Conservation (phyloP, 1,140 invertebrate genomes). For the Homalodisca vitripennis region DNA sequence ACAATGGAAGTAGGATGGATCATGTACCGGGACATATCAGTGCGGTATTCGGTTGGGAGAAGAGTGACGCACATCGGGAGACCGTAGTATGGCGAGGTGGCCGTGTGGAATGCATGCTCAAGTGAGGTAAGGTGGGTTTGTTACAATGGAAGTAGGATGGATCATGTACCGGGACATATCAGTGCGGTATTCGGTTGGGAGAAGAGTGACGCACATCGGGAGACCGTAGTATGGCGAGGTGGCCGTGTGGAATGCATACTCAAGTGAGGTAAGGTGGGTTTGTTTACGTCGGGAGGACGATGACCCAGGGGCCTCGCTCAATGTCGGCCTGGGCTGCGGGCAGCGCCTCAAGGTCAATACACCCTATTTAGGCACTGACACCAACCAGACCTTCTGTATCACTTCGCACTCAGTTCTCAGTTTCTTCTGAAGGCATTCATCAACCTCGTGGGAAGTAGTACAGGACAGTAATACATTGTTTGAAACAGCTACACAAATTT, state of each 20-base stretch:
- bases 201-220: background rate
- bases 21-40: too few relatives aligned
- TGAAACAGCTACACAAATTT: too few relatives aligned
- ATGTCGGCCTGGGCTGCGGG: background rate
- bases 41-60: too few relatives aligned
- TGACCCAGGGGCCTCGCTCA: background rate
- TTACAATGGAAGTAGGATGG: background rate
- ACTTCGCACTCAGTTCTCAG: too few relatives aligned
- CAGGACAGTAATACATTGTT: too few relatives aligned
- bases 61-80: background rate
- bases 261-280: slow-evolving; percentile 1
- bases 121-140: slow-evolving; percentile 7
- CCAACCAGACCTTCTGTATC: background rate
- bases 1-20: background rate
- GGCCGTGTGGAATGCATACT: slow-evolving; percentile 10
- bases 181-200: too few relatives aligned
- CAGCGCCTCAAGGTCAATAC: slow-evolving; percentile 22
- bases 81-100: background rate
- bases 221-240: background rate
- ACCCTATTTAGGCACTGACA: slow-evolving; percentile 14
- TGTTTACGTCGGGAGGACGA: slow-evolving; percentile 8
- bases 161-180: too few relatives aligned
- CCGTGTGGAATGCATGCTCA: background rate
- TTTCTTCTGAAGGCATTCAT: too few relatives aligned
- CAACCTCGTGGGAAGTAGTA: too few relatives aligned